Conservation (phyloP, 2,797 vertebrate genomes). For the Neosilurus mollespiculum region DNA sequence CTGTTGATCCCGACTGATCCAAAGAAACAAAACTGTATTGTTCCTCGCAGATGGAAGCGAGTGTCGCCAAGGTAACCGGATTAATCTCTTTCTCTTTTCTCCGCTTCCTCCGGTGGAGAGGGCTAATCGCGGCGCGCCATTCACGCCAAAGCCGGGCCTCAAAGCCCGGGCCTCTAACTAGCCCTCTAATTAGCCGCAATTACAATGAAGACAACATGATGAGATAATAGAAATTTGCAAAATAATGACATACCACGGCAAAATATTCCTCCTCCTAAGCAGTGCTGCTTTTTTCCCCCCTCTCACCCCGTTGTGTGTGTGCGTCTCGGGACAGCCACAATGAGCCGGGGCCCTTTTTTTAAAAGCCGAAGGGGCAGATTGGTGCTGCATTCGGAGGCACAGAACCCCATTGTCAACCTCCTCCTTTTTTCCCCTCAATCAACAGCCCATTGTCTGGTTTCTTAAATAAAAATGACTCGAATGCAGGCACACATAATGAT, state of each 20-base stretch:
- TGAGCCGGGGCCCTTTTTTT: conserved; percentile 88
- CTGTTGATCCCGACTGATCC: conserved; percentile 98
- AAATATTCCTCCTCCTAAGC: conserved; percentile 99
- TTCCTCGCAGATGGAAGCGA: conserved; percentile 99
- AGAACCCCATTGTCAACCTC: conserved; percentile 99
- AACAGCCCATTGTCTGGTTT: conserved; percentile 99
- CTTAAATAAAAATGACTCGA: conserved; percentile 99
- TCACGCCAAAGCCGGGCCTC: conserved; percentile 98
- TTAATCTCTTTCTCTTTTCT: conserved; percentile 98
- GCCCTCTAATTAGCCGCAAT: conserved; percentile 99
- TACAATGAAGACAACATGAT: conserved; percentile 99
- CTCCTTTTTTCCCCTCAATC: conserved; percentile 94
- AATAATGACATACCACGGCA: conserved; percentile 99
- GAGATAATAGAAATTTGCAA: conserved; percentile 99
- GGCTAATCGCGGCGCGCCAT: conserved; percentile 98
- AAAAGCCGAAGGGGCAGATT: conserved; percentile 92
- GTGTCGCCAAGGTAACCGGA: conserved; percentile 99
- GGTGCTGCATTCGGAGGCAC: conserved; percentile 99
- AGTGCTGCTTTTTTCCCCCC: conserved; percentile 87
- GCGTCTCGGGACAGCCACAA: conserved; percentile 80
- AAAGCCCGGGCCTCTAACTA: conserved; percentile 99
- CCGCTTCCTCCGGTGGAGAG: conserved; percentile 96
- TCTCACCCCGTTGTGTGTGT: conserved; percentile 31
- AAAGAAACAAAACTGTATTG: conserved; percentile 99
- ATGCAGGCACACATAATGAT: conserved; percentile 99